Conservation (phyloP, 2,888 invertebrate genomes). For the Spodoptera exigua region DNA sequence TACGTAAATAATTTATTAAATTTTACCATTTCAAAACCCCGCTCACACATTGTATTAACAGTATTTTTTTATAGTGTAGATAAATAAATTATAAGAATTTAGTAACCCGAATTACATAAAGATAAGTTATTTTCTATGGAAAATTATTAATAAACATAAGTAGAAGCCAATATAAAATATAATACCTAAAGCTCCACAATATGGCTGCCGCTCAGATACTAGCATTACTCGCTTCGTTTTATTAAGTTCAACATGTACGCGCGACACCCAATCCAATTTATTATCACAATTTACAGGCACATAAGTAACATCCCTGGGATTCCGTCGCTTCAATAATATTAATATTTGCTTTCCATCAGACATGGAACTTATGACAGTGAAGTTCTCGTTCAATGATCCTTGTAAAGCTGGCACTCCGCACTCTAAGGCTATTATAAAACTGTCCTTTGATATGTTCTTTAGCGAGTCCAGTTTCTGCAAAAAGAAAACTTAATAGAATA, state of each 20-base stretch:
- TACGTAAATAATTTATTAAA: too few species aligned
- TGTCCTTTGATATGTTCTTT: slow-evolving; percentile 54
- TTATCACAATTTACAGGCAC: slow-evolving; percentile 65
- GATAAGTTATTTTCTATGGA: too few species aligned
- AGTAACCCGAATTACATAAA: too few species aligned
- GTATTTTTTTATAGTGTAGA: too few species aligned
- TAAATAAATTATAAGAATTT: too few species aligned
- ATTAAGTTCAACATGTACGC: slow-evolving; percentile 64
- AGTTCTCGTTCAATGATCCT: slow-evolving; percentile 58
- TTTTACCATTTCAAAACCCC: too few species aligned
- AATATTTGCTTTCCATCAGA: slow-evolving; percentile 64
- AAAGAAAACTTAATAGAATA: background rate
- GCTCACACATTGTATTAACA: too few species aligned
- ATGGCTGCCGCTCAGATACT: slow-evolving; percentile 69
- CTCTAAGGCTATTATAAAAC: slow-evolving; percentile 68
- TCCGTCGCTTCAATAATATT: slow-evolving; percentile 65
- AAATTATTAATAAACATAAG: background rate
- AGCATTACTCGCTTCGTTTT: slow-evolving; percentile 66
- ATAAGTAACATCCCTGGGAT: slow-evolving; percentile 54
- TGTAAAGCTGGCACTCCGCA: slow-evolving; percentile 58
- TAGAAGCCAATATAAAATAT: slow-evolving; percentile 6
- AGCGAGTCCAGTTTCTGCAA: slow-evolving; percentile 70
- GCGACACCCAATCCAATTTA: slow-evolving; percentile 69
- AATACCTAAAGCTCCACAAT: slow-evolving; percentile 71
- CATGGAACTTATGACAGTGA: slow-evolving; percentile 67